phyloP scores from a whole-genome alignment of 2,888 invertebrate species.

The Steinernema carpocapsae region DNA sequence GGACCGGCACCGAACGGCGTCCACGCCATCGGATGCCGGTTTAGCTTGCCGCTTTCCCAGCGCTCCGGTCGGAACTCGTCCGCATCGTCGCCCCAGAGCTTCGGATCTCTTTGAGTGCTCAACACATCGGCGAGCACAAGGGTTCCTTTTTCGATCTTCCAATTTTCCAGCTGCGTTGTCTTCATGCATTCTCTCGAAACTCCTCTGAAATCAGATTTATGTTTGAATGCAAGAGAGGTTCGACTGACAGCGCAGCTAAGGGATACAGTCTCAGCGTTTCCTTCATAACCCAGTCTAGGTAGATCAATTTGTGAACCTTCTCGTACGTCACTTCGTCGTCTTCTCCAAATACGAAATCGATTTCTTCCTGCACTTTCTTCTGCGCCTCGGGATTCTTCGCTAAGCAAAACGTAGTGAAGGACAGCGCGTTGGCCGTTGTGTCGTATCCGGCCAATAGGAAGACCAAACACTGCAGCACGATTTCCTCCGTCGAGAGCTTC shows the following conservation, averaged over 20 bases:
- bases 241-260: constrained; percentile 54
- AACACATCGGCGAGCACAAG: constrained; percentile 56
- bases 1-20: constrained; percentile 53
- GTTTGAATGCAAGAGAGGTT: not conserved
- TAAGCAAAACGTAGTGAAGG: constrained; percentile 71
- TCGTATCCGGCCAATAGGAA: constrained; percentile 68
- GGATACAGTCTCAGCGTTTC: constrained; percentile 61
- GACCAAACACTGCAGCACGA: constrained; percentile 54
- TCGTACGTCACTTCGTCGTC: constrained; percentile 55
- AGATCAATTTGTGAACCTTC: constrained; percentile 51
- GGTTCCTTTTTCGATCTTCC: constrained; percentile 56
- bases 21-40: constrained; percentile 43
- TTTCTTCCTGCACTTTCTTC: constrained; percentile 54
- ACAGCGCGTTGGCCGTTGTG: constrained; percentile 72
- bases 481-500: constrained; percentile 56
- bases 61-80: constrained; percentile 63
- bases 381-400: constrained; percentile 70
- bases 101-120: constrained; percentile 54
- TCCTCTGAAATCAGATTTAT: constrained; percentile 42
- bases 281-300: constrained; percentile 58
- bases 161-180: constrained; percentile 51
- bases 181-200: constrained; percentile 51
- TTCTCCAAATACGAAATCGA: constrained; percentile 44
- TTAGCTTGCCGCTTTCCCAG: constrained; percentile 43
- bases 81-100: constrained; percentile 63